Percentiles rank a stretch among this genome's conserved stretches.
Conservation (phyloP, 2,797 vertebrate genomes). For the Alca torda region DNA sequence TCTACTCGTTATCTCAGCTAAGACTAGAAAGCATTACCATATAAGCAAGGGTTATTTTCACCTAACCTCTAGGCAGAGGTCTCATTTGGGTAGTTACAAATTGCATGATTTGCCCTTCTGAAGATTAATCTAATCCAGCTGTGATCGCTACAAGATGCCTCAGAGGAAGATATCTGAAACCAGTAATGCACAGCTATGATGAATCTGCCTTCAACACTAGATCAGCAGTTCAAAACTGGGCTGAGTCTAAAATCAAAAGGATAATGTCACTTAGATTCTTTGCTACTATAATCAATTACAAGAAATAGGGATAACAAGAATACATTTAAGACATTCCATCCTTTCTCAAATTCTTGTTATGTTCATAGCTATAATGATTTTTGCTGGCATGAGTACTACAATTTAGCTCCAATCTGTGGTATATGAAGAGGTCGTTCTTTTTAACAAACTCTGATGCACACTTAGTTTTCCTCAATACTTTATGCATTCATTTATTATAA, state of each 20-base stretch:
- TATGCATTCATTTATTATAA: neutral
- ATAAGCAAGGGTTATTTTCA: neutral
- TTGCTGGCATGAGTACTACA: neutral
- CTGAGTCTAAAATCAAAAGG: neutral
- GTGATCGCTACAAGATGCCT: neutral
- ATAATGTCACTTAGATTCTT: neutral
- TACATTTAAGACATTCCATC: neutral
- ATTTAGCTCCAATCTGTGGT: neutral
- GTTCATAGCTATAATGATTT: neutral
- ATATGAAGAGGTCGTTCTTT: neutral
- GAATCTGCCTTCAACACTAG: neutral
- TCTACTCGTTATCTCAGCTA: neutral
- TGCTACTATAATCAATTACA: neutral
- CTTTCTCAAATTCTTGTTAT: neutral
- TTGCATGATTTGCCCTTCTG: neutral
- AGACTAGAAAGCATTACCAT: neutral
- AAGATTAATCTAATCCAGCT: conserved; percentile 26
- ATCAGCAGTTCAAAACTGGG: neutral
- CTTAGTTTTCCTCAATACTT: neutral
- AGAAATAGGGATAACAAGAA: neutral
- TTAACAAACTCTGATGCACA: neutral
- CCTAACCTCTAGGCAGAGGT: neutral
- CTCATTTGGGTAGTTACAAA: neutral
- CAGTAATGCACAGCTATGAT: neutral
- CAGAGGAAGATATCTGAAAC: neutral